These are phyloP conservation scores for Arge pagana DNA, from an alignment of 2,888 invertebrate genomes.

Conservation along the genomic window DNA sequence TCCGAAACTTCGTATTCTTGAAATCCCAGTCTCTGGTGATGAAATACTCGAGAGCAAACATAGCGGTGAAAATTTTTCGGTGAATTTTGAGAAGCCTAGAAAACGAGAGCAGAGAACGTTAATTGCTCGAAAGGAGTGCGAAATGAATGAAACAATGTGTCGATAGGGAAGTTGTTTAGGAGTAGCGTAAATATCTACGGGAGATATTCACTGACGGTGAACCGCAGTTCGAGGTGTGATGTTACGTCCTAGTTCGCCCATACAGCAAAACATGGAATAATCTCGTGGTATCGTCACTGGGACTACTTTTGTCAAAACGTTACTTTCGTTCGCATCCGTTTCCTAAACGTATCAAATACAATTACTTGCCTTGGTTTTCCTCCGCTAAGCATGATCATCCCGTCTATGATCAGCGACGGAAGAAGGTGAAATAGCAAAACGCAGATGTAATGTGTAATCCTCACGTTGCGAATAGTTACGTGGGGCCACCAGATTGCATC, in stretches of 20 bases:
- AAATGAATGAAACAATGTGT: not conserved
- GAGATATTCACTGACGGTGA: too few species aligned
- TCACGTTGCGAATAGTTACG: slow-evolving; percentile 64
- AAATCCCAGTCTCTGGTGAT: slow-evolving; percentile 79
- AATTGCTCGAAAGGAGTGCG: too few species aligned
- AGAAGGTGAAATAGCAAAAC: slow-evolving; percentile 76
- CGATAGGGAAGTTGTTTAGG: not conserved
- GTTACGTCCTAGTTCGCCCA: too few species aligned
- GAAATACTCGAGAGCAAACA: slow-evolving; percentile 74
- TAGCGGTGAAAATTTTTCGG: slow-evolving; percentile 77
- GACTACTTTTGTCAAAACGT: too few species aligned
- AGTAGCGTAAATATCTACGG: too few species aligned
- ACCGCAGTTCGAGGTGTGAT: too few species aligned
- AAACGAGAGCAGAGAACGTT: too few species aligned
- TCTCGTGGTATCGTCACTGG: slow-evolving; percentile 32
- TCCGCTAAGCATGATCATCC: slow-evolving; percentile 67
- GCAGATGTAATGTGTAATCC: slow-evolving; percentile 67
- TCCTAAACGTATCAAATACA: too few species aligned
- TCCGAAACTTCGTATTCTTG: slow-evolving; percentile 65
- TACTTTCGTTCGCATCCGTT: too few species aligned
- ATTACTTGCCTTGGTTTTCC: slow-evolving; percentile 70
- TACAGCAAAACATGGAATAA: slow-evolving; percentile 4
- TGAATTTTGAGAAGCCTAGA: slow-evolving; percentile 79
- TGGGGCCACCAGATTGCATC: slow-evolving; percentile 72
- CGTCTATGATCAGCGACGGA: slow-evolving; percentile 79